A percentile compares a stretch with the other conserved stretches of the same genome.
Evolutionary conservation across 1,140 invertebrate species (phyloP).

Genomic region (Habropoda laboriosa): DNA sequence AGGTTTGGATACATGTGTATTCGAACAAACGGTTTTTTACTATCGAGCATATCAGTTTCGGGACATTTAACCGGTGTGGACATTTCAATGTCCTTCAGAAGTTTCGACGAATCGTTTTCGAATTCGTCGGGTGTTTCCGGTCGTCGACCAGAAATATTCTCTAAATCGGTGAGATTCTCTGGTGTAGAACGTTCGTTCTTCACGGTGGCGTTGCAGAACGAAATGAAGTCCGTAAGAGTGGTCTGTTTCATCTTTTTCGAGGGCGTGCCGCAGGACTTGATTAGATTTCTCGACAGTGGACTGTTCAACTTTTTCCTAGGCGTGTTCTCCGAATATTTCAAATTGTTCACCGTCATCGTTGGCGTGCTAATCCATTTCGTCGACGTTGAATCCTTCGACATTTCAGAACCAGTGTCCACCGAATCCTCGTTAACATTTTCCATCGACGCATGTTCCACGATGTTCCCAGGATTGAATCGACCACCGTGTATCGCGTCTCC

Average conservation of each 20-base stretch:
- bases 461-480: no score
- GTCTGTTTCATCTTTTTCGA: slow-evolving; percentile 41
- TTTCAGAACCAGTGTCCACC: background rate
- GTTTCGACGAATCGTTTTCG: no score
- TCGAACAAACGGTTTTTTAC: slow-evolving; percentile 39
- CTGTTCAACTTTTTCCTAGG: background rate
- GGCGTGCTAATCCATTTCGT: no score
- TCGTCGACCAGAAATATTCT: no score
- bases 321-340: background rate
- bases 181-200: background rate
- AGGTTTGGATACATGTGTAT: slow-evolving; percentile 28
- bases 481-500: no score
- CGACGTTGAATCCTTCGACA: no score
- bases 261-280: no score
- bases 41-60: background rate
- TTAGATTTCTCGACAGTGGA: no score
- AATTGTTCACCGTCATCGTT: no score
- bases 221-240: slow-evolving; percentile 36
- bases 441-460: background rate
- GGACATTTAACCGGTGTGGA: no score
- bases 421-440: background rate
- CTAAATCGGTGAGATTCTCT: background rate
- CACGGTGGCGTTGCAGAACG: background rate
- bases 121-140: background rate
- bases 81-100: background rate